Evolutionary conservation across 2,797 vertebrate species (phyloP).

Genomic region (Anguilla obscura): DNA sequence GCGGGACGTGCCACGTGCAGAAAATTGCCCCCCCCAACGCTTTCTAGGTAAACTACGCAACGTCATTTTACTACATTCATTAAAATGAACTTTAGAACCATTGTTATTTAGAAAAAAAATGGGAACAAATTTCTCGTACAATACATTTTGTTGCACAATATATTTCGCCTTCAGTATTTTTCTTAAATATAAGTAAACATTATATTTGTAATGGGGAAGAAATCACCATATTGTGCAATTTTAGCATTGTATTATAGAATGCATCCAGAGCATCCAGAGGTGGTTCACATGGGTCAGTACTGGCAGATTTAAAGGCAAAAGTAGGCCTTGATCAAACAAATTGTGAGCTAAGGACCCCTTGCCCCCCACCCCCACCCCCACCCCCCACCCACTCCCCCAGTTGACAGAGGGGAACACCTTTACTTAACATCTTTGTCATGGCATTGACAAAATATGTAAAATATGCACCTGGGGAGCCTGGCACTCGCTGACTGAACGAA

Average conservation of each 20-base stretch:
- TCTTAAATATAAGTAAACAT: neutral
- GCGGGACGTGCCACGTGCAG: conserved; percentile 60
- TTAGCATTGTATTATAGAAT: neutral
- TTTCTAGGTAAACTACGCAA: neutral
- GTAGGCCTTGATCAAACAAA: neutral
- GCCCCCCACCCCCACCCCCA: neutral
- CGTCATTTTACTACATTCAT: neutral
- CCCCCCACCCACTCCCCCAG: neutral
- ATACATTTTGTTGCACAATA: no score
- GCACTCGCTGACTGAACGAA: conserved; percentile 43
- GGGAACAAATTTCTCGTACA: neutral
- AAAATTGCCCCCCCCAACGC: neutral
- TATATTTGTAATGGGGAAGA: neutral
- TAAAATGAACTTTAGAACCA: neutral
- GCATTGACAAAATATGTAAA: conserved; percentile 30
- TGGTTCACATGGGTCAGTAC: neutral
- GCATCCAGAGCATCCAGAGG: no score
- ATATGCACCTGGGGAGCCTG: conserved; percentile 1
- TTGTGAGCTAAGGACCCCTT: no score
- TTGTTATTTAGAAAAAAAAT: neutral
- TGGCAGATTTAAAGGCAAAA: neutral
- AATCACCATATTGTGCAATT: neutral
- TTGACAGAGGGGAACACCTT: neutral
- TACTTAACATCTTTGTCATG: conserved; percentile 24
- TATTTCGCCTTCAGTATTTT: no score